Conservation (phyloP, 2,113 vertebrate species). For the Microtus montanus region DNA sequence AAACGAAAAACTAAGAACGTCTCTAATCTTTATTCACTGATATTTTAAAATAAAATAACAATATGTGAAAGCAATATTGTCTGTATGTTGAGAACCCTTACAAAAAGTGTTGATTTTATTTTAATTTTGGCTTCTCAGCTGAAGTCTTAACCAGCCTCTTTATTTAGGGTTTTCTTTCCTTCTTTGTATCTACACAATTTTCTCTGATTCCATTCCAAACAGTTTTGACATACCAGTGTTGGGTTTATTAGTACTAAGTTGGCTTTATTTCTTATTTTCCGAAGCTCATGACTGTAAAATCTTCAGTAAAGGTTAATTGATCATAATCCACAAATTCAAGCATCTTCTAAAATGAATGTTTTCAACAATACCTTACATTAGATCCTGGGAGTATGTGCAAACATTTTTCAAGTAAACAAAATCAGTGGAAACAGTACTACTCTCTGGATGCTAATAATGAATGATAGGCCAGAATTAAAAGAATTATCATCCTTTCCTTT, state of each 20-base stretch:
- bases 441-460: neutral
- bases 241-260: neutral
- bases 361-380: neutral
- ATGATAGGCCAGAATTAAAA: too few relatives aligned
- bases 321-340: neutral
- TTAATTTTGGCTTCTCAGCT: neutral
- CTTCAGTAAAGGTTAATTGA: neutral
- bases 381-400: neutral
- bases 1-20: neutral
- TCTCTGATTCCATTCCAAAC: neutral
- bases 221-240: neutral
- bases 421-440: neutral
- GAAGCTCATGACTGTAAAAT: neutral
- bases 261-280: neutral
- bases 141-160: neutral
- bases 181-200: neutral
- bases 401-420: neutral
- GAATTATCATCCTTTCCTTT: too few relatives aligned
- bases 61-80: neutral
- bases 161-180: neutral
- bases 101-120: neutral
- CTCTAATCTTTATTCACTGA: neutral
- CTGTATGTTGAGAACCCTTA: neutral
- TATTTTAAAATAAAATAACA: neutral
- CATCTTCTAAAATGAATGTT: neutral